Evolutionary conservation across 2,888 invertebrate species (phyloP).

Genomic region (Pteria penguin): DNA sequence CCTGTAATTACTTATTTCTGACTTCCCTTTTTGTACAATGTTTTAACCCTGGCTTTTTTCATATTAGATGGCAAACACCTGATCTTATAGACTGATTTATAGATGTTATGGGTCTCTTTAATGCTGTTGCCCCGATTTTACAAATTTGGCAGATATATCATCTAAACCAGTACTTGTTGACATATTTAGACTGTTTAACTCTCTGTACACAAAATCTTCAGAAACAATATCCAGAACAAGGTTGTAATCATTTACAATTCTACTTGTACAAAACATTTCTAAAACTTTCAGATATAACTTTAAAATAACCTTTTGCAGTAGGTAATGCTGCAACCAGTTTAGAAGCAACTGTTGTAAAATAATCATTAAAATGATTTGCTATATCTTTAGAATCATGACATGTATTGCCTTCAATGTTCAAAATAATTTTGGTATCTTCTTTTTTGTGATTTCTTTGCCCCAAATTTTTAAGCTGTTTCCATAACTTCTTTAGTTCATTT

Average conservation of each 20-base stretch:
- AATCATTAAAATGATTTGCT: no score
- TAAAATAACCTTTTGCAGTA: background rate
- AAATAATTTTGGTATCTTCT: conserved; percentile 2
- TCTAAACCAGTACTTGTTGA: conserved; percentile 42
- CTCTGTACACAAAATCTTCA: conserved; percentile 32
- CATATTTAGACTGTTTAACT: conserved; percentile 29
- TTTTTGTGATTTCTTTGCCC: conserved; percentile 6
- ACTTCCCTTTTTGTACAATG: conserved; percentile 40
- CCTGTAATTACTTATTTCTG: conserved; percentile 19
- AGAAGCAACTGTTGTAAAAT: conserved; percentile 23
- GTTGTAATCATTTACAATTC: background rate
- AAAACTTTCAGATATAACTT: conserved; percentile 4
- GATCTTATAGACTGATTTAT: conserved; percentile 38
- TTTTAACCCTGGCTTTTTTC: conserved; percentile 36
- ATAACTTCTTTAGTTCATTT: background rate
- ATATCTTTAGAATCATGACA: background rate
- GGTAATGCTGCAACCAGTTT: conserved; percentile 8
- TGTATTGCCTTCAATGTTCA: conserved; percentile 15
- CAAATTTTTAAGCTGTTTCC: background rate
- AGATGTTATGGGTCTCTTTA: conserved; percentile 32
- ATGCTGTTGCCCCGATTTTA: conserved; percentile 33
- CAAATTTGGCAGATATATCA: conserved; percentile 40
- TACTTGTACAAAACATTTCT: conserved; percentile 11
- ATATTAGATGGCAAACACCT: conserved; percentile 34
- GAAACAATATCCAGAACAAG: conserved; percentile 12